Evolutionary conservation across 2,797 vertebrate genomes (phyloP), one percentile per base, ranked within the genome.

Genomic region (Florisuga fusca): DNA sequence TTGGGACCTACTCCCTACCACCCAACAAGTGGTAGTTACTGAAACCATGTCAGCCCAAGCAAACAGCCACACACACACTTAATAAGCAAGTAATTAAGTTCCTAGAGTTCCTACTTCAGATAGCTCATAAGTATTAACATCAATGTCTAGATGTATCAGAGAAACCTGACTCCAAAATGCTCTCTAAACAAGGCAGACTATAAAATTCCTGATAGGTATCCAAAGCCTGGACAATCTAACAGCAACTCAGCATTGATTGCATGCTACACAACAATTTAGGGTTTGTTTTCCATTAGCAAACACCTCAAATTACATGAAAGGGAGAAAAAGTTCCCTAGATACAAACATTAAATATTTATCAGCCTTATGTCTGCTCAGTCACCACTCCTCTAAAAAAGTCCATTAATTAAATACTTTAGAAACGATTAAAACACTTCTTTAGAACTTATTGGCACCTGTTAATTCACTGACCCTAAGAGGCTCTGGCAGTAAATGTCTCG

Each of bases 391-490:
- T 89, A 84, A 93, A 93, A 77, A 83, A 59, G 81, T 87, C 54
- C 61, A 91, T 92, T 96, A 96, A 96, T 94, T 90, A 95, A 96
- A 95, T 92, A 95, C 93, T 93, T 95, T 55, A 84, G 69, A 95
- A 95, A 81, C 62, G 41, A 83, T 73, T 90, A 95, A 88, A 94
- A 95, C 87, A 90, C 81, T 96, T 85, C 89, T 85, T 90, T 89
- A 93, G 79, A 97, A 88, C 76, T 96, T 95, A 95, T 94, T 97
- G 96, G 92, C 90, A 96, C 73, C 82, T 97, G 91, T 88, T 95
- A 96, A 96, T 94, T 94, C 73, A 90, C 87, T 92, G 95, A 95
- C 89, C 95, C 93, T 92, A 62, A 14, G 4, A 85, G 93, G 76
- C 79, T 74, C 57, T 87, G 79, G 87, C 79, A 87, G 79, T 84